Conservation (phyloP, 2,797 vertebrate genomes). For the Okamejei kenojei region DNA sequence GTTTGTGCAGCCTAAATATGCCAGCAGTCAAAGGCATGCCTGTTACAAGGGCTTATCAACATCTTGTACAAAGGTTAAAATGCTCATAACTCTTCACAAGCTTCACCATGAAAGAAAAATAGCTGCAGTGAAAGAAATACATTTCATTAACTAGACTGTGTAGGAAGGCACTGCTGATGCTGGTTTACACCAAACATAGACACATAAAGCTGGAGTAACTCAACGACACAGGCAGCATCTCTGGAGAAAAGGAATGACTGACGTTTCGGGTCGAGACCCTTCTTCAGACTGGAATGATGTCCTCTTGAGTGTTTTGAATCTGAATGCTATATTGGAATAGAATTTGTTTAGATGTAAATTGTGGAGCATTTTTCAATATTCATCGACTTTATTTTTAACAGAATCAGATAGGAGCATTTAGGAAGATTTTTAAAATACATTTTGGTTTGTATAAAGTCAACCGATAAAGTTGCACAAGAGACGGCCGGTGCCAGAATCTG, state of each 20-base stretch:
- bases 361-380: neutral
- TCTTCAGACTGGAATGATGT: neutral
- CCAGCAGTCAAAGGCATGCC: neutral
- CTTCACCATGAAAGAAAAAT: neutral
- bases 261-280: no score
- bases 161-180: no score
- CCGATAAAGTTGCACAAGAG: neutral
- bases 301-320: neutral
- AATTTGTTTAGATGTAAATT: neutral
- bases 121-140: neutral
- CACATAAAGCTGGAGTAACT: no score
- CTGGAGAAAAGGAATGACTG: no score
- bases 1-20: neutral
- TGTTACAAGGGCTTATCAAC: neutral
- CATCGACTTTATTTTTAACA: neutral
- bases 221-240: no score
- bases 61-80: neutral
- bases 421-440: neutral
- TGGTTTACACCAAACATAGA: no score
- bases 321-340: neutral
- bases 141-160: neutral
- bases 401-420: neutral
- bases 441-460: constrained; percentile 1
- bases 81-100: neutral
- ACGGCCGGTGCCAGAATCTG: no score